Evolutionary conservation across 2,888 invertebrate genomes (phyloP), one percentile per base, ranked within the genome.

Genomic region (Sinodicranocentrus sp.): DNA sequence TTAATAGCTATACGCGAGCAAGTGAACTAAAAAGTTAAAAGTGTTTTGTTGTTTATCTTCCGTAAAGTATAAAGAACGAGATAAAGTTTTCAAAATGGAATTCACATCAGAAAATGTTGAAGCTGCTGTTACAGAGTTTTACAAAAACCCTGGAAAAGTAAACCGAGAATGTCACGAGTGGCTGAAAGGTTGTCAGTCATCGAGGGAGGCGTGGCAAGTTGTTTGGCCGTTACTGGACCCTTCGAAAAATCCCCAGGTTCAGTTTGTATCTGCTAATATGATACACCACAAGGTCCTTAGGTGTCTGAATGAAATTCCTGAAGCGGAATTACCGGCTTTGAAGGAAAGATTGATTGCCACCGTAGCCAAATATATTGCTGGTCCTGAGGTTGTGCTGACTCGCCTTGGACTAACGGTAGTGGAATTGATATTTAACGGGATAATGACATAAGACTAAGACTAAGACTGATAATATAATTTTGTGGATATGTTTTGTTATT

Each of bases 31-130:
- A n/a, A n/a, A n/a, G n/a, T n/a, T n/a, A n/a, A n/a, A n/a, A n/a
- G n/a, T n/a, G n/a, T n/a, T n/a, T n/a, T n/a, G n/a, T n/a, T n/a
- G n/a, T n/a, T n/a, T n/a, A n/a, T n/a, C n/a, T n/a, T n/a, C n/a
- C n/a, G n/a, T n/a, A n/a, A n/a, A n/a, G n/a, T n/a, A n/a, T n/a
- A n/a, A n/a, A n/a, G n/a, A n/a, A n/a, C n/a, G n/a, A n/a, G n/a
- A n/a, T n/a, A n/a, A n/a, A n/a, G n/a, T n/a, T 33, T 10, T 33
- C 33, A 33, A 59, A n/a, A 86, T 88, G 87, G 87, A 87, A 48
- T 88, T 88, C 63, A 87, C 88, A 3, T 48, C 88, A 6, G 88
- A 87, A 44, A 88, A 88, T 23, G 84, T 88, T 28, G 88, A 87
- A 57, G 82, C 78, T 10, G 88, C 86, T 23, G 87, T 88, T 2